Percentiles rank a stretch among this genome's conserved stretches.
phyloP scores from a whole-genome alignment of 2,113 vertebrate genomes.

The Okapia johnstoni region DNA sequence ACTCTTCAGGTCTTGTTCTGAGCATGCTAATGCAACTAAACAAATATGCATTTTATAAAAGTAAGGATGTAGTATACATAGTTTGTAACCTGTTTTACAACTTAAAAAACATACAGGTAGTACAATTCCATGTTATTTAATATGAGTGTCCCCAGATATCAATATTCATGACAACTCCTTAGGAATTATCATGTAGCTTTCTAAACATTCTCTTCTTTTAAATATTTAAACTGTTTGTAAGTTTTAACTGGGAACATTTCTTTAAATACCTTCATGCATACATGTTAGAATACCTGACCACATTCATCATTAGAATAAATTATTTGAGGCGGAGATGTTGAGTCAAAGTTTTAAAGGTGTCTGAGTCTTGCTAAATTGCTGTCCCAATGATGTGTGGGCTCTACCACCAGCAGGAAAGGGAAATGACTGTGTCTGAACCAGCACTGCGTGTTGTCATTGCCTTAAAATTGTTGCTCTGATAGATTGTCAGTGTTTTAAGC shows the following conservation, averaged over 20 bases:
- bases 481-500: neutral
- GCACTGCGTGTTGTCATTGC: neutral
- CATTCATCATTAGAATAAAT: neutral
- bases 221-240: neutral
- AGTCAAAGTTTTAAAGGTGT: neutral
- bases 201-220: neutral
- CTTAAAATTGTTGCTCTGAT: neutral
- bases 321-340: neutral
- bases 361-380: neutral
- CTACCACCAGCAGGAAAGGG: neutral
- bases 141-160: neutral
- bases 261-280: neutral
- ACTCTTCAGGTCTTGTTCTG: neutral
- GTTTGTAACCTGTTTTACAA: neutral
- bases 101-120: neutral
- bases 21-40: neutral
- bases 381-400: rapidly evolving
- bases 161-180: neutral
- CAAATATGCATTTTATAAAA: neutral
- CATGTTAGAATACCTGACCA: neutral
- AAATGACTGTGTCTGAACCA: neutral
- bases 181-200: neutral
- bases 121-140: neutral
- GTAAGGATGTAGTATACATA: neutral
- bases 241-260: neutral